Conservation (phyloP, 2,113 vertebrate species). For the Macheiramphus alcinus region DNA sequence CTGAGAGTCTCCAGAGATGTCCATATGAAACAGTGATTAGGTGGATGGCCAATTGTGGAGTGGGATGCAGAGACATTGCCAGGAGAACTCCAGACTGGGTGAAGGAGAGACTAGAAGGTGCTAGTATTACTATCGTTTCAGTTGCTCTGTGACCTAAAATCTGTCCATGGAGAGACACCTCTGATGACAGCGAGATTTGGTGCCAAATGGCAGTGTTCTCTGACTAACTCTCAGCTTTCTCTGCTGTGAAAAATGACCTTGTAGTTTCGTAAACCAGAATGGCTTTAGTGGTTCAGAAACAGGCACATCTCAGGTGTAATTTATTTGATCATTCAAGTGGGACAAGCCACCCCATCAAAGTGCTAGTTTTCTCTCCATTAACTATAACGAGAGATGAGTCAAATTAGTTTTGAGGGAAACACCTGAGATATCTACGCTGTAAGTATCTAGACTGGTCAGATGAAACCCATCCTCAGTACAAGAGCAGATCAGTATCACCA, state of each 20-base stretch:
- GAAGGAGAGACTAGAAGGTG: background rate
- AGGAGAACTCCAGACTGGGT: background rate
- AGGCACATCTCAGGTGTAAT: background rate
- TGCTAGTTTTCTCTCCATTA: background rate
- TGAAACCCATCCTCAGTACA: background rate
- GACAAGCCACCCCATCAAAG: background rate
- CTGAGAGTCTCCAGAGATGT: background rate
- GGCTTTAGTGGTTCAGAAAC: background rate
- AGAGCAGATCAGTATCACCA: background rate
- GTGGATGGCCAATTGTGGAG: background rate
- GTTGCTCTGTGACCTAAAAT: background rate
- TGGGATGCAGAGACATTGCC: background rate
- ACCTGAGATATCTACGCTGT: background rate
- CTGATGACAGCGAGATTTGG: background rate
- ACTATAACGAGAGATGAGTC: background rate
- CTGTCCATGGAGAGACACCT: background rate
- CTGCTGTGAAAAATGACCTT: background rate
- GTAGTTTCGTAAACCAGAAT: background rate
- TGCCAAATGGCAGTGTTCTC: background rate
- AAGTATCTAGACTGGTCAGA: background rate
- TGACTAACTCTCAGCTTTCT: background rate
- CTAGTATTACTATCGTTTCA: background rate
- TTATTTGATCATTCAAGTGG: background rate
- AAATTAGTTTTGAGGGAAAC: background rate
- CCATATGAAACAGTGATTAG: background rate